phyloP scores from a whole-genome alignment of 1,140 invertebrate genomes.

The Scaptodrosophila lebanonensis region DNA sequence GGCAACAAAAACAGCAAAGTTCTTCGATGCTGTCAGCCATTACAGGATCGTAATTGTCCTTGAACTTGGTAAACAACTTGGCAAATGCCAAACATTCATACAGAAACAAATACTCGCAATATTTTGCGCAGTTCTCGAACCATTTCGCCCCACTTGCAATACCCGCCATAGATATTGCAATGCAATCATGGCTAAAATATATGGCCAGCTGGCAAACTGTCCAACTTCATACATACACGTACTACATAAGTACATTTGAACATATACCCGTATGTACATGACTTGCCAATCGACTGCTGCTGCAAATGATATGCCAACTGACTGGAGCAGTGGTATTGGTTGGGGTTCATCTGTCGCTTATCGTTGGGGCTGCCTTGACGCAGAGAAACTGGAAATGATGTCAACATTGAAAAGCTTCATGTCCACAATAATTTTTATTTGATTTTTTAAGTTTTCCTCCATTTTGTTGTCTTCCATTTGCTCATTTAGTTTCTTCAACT shows the following conservation, averaged over 20 bases:
- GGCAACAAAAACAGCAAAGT: too few relatives aligned
- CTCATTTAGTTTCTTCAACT: too few relatives aligned
- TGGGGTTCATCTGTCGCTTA: too few relatives aligned
- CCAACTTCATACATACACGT: background rate
- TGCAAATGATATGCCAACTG: slow-evolving; percentile 36
- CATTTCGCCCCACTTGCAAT: too few relatives aligned
- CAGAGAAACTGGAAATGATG: too few relatives aligned
- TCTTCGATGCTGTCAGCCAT: background rate
- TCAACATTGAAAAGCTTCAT: too few relatives aligned
- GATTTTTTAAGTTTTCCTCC: too few relatives aligned
- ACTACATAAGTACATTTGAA: too few relatives aligned
- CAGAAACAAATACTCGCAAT: background rate
- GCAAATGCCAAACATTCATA: slow-evolving; percentile 48
- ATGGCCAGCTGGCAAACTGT: slow-evolving; percentile 35
- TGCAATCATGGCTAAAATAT: slow-evolving; percentile 44
- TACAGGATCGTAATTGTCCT: slow-evolving; percentile 33
- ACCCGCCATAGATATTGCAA: slow-evolving; percentile 28
- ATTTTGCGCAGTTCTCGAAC: too few relatives aligned
- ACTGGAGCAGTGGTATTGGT: slow-evolving; percentile 6
- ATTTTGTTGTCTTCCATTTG: too few relatives aligned
- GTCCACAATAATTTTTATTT: too few relatives aligned
- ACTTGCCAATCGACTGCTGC: slow-evolving; percentile 32
- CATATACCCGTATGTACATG: slow-evolving; percentile 6
- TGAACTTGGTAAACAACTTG: slow-evolving; percentile 35
- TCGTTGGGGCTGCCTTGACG: too few relatives aligned